phyloP scores from a whole-genome alignment of 2,113 vertebrate genomes.

The Andinoacara biseriatus region DNA sequence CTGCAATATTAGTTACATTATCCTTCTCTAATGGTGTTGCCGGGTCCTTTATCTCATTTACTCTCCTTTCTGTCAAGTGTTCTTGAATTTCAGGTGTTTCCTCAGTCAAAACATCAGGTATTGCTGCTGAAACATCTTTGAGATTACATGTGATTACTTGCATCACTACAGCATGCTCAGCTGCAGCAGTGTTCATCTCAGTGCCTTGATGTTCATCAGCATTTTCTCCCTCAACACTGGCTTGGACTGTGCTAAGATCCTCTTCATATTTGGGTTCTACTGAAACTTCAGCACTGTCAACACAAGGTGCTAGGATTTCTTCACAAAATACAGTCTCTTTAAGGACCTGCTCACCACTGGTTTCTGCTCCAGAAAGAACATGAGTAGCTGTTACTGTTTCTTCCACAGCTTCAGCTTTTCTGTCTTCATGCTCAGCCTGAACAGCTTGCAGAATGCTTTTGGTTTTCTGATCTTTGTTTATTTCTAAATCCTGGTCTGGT shows the following conservation, averaged over 20 bases:
- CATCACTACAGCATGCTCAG: neutral
- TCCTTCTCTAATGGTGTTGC: slow-evolving; percentile 28
- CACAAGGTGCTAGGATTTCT: slow-evolving; percentile 13
- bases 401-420: slow-evolving; percentile 39
- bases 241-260: slow-evolving; percentile 15
- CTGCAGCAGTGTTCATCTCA: neutral
- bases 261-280: slow-evolving; percentile 30
- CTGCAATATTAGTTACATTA: slow-evolving; percentile 31
- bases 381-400: slow-evolving; percentile 36
- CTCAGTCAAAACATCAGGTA: slow-evolving; percentile 20
- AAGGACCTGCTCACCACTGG: neutral
- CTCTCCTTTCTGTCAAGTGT: slow-evolving; percentile 34
- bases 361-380: slow-evolving; percentile 15
- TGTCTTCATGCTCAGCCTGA: slow-evolving; percentile 22
- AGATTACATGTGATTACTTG: slow-evolving; percentile 22
- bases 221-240: slow-evolving; percentile 35
- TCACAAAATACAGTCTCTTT: slow-evolving; percentile 36
- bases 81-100: slow-evolving; percentile 53
- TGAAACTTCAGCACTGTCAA: neutral
- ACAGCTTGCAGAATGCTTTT: neutral
- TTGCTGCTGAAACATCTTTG: slow-evolving; percentile 19
- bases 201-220: slow-evolving; percentile 2
- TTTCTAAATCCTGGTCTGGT: slow-evolving; percentile 20
- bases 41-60: slow-evolving; percentile 37
- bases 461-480: slow-evolving; percentile 11